These are phyloP conservation scores for Notiomystis cincta DNA, from an alignment of 2,113 vertebrate species.

Conservation along the genomic window DNA sequence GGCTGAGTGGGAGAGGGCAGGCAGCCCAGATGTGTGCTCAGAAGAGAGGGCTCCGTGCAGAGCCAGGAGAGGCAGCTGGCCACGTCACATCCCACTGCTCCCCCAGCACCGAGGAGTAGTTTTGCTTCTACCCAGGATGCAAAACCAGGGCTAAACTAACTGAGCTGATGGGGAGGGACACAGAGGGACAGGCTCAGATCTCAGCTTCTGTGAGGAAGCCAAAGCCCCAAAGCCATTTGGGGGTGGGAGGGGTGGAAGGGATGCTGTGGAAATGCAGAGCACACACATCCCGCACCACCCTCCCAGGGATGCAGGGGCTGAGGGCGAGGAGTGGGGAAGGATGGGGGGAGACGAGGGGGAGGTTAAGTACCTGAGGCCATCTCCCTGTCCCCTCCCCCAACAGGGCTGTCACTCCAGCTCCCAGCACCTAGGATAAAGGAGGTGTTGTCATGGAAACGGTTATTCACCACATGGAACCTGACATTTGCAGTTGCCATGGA, in stretches of 20 bases:
- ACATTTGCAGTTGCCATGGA: conserved; percentile 79
- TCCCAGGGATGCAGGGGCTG: background rate
- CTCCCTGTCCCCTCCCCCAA: conserved; percentile 28
- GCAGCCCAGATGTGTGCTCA: conserved; percentile 1
- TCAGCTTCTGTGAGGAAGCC: background rate
- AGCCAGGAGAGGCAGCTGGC: conserved; percentile 9
- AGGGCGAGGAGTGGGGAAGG: background rate
- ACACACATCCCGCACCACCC: background rate
- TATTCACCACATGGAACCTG: conserved; percentile 80
- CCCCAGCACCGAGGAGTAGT: background rate
- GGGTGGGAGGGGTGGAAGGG: background rate
- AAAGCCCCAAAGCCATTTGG: background rate
- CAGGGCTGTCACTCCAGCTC: conserved; percentile 66
- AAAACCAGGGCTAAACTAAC: background rate
- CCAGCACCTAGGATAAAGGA: conserved; percentile 76
- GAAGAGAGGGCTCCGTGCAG: background rate
- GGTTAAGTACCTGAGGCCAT: conserved; percentile 37
- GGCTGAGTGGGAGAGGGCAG: background rate
- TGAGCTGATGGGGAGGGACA: conserved; percentile 23
- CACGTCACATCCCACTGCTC: background rate
- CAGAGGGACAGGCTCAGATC: background rate
- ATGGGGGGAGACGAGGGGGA: background rate
- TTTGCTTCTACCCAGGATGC: background rate
- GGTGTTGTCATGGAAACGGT: conserved; percentile 75
- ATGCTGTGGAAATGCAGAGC: background rate